Percentiles rank a stretch among this genome's conserved stretches.
Conservation (phyloP, 2,797 vertebrate genomes). For the Heterohyrax brucei region DNA sequence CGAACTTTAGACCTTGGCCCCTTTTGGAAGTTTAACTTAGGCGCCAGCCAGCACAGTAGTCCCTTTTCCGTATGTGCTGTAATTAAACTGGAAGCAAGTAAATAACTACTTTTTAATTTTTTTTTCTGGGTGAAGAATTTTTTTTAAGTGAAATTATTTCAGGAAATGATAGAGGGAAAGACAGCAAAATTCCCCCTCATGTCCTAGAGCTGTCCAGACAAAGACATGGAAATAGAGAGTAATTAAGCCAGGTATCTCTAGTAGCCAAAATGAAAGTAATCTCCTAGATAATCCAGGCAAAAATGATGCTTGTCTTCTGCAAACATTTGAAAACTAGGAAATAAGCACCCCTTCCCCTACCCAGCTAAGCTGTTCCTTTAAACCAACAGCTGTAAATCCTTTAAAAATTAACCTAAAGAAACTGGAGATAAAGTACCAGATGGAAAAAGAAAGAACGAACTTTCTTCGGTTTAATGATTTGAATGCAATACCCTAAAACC, state of each 20-base stretch:
- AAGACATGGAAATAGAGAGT: conserved; percentile 16
- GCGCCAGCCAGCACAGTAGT: conserved; percentile 54
- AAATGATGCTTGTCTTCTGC: conserved; percentile 9
- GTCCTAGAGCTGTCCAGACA: conserved; percentile 5
- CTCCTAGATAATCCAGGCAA: not conserved
- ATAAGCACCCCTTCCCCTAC: not conserved
- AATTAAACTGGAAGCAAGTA: conserved; percentile 68
- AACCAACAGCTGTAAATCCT: not conserved
- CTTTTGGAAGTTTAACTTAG: conserved; percentile 82
- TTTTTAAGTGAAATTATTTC: conserved; percentile 42
- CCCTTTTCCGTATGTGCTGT: conserved; percentile 42
- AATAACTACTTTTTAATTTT: not conserved
- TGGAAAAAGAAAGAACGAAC: not conserved
- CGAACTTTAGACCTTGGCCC: conserved; percentile 85
- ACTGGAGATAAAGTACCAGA: not conserved
- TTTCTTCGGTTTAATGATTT: conserved; percentile 62
- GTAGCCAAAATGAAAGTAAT: conserved; percentile 46
- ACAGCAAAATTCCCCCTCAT: conserved; percentile 14
- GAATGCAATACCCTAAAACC: not conserved
- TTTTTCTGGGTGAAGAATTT: not conserved
- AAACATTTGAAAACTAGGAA: conserved; percentile 60
- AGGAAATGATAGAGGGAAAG: not conserved
- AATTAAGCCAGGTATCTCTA: conserved; percentile 34
- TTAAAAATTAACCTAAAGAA: conserved; percentile 74
- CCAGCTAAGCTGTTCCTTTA: conserved; percentile 28